Conservation (phyloP, 1,140 invertebrate species). For the Dolichoris vasculosae region DNA sequence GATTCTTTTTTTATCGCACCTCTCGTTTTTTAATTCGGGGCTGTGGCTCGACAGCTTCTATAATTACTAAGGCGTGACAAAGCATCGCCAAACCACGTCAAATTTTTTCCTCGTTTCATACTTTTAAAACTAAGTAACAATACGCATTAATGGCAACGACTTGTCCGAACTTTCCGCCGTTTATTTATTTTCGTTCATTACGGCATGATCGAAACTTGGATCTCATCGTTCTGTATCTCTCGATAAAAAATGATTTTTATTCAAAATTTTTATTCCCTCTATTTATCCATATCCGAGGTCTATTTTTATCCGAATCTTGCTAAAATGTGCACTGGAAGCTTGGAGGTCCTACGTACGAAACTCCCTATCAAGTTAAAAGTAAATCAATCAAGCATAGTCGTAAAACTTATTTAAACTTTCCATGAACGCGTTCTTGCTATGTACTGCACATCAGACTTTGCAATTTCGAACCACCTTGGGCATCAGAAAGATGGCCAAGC, state of each 20-base stretch:
- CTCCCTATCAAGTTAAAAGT: slow-evolving; percentile 65
- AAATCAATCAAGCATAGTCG: slow-evolving; percentile 65
- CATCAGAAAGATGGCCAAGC: slow-evolving; percentile 55
- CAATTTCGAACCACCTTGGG: slow-evolving; percentile 58
- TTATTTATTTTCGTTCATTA: not conserved
- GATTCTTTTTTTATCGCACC: not conserved
- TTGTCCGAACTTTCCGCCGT: not conserved
- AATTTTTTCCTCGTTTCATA: not conserved
- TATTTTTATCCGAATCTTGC: slow-evolving; percentile 40
- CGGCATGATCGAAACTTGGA: not conserved
- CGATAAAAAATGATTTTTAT: slow-evolving; percentile 11
- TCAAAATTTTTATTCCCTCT: not conserved
- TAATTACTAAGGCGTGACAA: slow-evolving; percentile 44
- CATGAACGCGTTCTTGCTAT: slow-evolving; percentile 39
- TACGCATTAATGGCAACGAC: slow-evolving; percentile 3
- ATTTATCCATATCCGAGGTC: slow-evolving; percentile 19
- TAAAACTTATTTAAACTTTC: slow-evolving; percentile 65
- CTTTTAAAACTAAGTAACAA: not conserved
- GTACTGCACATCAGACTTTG: slow-evolving; percentile 57
- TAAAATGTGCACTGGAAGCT: slow-evolving; percentile 30
- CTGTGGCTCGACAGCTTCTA: not conserved
- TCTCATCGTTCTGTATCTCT: not conserved
- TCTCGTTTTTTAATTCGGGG: not conserved
- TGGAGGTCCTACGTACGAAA: slow-evolving; percentile 53
- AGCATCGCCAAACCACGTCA: not conserved